A percentile compares a stretch with the other conserved stretches of the same genome.
Evolutionary conservation across 2,113 vertebrate species (phyloP).

Genomic region (Thalassarche chlororhynchos): DNA sequence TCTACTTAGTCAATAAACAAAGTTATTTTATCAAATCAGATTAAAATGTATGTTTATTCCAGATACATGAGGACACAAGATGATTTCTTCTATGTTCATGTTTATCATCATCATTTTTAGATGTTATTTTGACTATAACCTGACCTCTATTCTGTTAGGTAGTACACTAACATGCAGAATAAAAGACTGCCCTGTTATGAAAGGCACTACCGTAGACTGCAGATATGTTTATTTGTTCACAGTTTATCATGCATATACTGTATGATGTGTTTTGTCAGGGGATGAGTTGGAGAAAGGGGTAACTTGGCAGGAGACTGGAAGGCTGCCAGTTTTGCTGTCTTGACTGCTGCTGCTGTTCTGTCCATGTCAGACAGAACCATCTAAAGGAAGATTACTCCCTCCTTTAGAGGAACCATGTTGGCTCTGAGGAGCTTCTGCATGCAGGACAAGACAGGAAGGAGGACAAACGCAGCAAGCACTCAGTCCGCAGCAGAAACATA

Average conservation of each 20-base stretch:
- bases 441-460: neutral
- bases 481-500: neutral
- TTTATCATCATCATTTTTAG: neutral
- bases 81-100: neutral
- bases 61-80: neutral
- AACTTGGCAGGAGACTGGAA: constrained; percentile 30
- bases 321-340: neutral
- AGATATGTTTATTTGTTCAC: constrained; percentile 35
- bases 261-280: constrained; percentile 31
- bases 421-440: neutral
- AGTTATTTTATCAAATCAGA: neutral
- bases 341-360: neutral
- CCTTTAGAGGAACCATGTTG: neutral
- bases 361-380: neutral
- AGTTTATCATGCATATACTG: neutral
- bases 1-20: neutral
- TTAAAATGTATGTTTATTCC: neutral
- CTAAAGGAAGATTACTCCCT: neutral
- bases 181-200: neutral
- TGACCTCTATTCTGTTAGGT: neutral
- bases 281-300: neutral
- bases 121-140: neutral
- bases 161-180: neutral
- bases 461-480: neutral
- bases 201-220: neutral